Percentiles rank a stretch among this genome's conserved stretches.
Conservation (phyloP, 2,113 vertebrate genomes). For the Sphyrna mokarran region DNA sequence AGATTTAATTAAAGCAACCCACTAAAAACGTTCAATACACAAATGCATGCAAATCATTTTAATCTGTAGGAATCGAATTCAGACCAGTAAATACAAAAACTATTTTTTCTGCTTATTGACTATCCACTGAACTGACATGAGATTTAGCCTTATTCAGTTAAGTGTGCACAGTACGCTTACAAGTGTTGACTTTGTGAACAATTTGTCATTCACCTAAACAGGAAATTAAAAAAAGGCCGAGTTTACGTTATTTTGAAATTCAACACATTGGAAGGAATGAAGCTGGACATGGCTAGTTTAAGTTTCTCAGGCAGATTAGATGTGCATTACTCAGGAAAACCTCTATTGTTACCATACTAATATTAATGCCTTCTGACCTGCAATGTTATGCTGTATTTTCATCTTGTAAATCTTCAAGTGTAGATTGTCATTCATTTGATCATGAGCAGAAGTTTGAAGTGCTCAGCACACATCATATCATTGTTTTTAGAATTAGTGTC, state of each 20-base stretch:
- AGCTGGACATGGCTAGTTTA: neutral
- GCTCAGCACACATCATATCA: neutral
- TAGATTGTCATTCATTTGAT: neutral
- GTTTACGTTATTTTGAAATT: neutral
- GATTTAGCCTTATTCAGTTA: neutral
- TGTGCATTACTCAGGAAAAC: neutral
- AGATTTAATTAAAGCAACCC: neutral
- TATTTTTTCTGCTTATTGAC: neutral
- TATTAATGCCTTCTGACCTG: neutral
- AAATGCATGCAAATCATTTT: neutral
- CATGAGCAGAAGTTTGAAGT: neutral
- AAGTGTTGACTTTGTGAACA: neutral
- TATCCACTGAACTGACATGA: neutral
- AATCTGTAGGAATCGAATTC: neutral
- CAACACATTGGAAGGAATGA: neutral
- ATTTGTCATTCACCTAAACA: neutral
- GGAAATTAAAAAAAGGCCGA: neutral
- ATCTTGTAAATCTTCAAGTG: neutral
- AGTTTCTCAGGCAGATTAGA: neutral
- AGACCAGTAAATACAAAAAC: neutral
- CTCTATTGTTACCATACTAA: neutral
- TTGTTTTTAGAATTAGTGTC: neutral
- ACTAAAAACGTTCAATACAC: neutral
- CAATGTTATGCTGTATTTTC: neutral
- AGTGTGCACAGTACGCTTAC: neutral